Evolutionary conservation across 2,113 vertebrate genomes (phyloP).

Genomic region (Bucco capensis): DNA sequence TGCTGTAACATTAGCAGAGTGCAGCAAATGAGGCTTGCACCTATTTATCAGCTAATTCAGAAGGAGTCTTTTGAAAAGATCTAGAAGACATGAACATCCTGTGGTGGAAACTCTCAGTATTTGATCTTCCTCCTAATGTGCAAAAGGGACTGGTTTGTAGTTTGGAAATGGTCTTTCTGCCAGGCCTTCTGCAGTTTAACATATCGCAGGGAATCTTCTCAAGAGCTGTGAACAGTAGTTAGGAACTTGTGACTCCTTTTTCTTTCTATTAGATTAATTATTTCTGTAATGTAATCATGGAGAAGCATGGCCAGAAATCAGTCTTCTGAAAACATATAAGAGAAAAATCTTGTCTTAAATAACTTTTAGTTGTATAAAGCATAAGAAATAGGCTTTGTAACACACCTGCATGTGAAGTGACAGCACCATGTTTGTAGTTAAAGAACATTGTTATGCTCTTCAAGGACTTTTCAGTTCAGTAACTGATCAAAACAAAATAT

Average conservation of each 20-base stretch:
- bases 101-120: neutral
- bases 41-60: neutral
- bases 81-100: neutral
- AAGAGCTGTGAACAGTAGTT: neutral
- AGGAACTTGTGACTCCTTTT: neutral
- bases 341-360: neutral
- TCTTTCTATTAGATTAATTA: neutral
- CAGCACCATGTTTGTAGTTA: neutral
- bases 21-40: fast-evolving
- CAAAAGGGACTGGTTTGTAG: neutral
- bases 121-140: neutral
- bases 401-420: neutral
- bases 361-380: neutral
- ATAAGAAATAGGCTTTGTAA: neutral
- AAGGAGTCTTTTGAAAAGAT: neutral
- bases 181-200: neutral
- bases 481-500: neutral
- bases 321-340: neutral
- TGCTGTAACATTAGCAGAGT: neutral
- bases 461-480: neutral
- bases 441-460: neutral
- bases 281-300: neutral
- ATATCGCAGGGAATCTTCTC: neutral
- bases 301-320: neutral
- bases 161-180: neutral